phyloP scores from a whole-genome alignment of 1,140 invertebrate genomes.

The Meloidogyne hapla region DNA sequence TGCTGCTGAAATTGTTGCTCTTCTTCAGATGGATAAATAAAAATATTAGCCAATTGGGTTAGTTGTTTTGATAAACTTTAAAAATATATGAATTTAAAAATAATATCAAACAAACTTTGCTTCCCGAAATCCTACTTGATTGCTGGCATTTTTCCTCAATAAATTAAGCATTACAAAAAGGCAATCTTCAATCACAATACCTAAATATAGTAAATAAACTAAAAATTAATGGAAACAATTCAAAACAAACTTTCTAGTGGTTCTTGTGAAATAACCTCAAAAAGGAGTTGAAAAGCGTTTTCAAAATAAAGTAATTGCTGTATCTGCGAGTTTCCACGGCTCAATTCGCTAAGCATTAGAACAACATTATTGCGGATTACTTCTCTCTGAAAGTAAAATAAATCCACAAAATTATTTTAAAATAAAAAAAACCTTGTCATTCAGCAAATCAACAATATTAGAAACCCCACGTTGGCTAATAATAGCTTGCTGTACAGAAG shows the following conservation, averaged over 20 bases:
- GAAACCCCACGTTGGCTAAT: conserved; percentile 93
- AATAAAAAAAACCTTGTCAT: conserved; percentile 69
- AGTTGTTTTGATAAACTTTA: conserved; percentile 81
- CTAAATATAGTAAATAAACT: conserved; percentile 31
- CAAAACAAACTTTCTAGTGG: conserved; percentile 79
- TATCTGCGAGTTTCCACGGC: conserved; percentile 92
- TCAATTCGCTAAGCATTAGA: conserved; percentile 85
- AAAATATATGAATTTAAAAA: conserved; percentile 17
- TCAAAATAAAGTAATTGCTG: conserved; percentile 99
- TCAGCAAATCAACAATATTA: conserved; percentile 90
- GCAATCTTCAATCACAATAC: conserved; percentile 97
- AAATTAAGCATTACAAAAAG: conserved; percentile 89
- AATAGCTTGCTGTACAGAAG: conserved; percentile 91
- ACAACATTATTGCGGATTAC: conserved; percentile 92
- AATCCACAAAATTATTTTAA: conserved; percentile 4
- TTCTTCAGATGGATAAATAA: conserved; percentile 77
- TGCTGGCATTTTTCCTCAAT: conserved; percentile 89
- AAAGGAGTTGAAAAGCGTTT: conserved; percentile 92
- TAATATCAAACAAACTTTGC: conserved; percentile 67
- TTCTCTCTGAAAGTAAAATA: conserved; percentile 29
- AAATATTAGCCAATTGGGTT: conserved; percentile 68
- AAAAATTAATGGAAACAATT: conserved; percentile 29
- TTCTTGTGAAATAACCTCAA: conserved; percentile 88
- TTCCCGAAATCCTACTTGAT: conserved; percentile 98
- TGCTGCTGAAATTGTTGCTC: conserved; percentile 34